phyloP scores from a whole-genome alignment of 2,113 vertebrate genomes.

The Saimiri boliviensis region DNA sequence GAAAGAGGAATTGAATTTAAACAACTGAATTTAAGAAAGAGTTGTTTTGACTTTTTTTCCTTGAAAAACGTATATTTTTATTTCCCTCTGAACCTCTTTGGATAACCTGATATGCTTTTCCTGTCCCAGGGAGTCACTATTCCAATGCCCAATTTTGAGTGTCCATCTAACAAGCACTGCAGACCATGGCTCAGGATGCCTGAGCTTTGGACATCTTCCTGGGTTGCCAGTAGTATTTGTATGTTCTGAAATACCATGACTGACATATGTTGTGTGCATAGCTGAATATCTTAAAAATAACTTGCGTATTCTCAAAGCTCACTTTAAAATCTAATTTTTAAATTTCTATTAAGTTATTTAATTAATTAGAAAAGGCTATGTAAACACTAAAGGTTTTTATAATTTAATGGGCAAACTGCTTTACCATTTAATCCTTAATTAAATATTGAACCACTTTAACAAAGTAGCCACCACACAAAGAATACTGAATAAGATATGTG shows the following conservation, averaged over 20 bases:
- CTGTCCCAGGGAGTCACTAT: background rate
- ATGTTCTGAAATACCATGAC: background rate
- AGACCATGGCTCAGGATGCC: no score
- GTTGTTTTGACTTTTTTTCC: background rate
- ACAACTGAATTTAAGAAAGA: background rate
- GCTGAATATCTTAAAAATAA: slow-evolving; percentile 40
- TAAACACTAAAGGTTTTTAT: slow-evolving; percentile 69
- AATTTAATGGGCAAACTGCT: slow-evolving; percentile 66
- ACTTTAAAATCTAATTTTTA: slow-evolving; percentile 67
- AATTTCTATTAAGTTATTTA: slow-evolving; percentile 67
- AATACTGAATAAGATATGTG: slow-evolving; percentile 62
- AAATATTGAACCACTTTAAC: slow-evolving; percentile 77
- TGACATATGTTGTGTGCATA: background rate
- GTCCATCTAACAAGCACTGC: background rate
- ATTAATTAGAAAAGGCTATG: slow-evolving; percentile 70
- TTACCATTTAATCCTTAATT: slow-evolving; percentile 77
- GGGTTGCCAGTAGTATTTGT: background rate
- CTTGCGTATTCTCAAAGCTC: slow-evolving; percentile 37
- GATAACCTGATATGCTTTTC: background rate
- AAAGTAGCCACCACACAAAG: slow-evolving; percentile 58
- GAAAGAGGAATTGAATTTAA: slow-evolving; percentile 11
- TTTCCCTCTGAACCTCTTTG: background rate
- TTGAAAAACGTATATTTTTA: background rate
- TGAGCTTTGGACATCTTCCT: background rate
- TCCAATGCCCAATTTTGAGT: background rate